A percentile compares a stretch with the other conserved stretches of the same genome.
Conservation (phyloP, 2,888 invertebrate genomes). For the Chelonus formosanus region DNA sequence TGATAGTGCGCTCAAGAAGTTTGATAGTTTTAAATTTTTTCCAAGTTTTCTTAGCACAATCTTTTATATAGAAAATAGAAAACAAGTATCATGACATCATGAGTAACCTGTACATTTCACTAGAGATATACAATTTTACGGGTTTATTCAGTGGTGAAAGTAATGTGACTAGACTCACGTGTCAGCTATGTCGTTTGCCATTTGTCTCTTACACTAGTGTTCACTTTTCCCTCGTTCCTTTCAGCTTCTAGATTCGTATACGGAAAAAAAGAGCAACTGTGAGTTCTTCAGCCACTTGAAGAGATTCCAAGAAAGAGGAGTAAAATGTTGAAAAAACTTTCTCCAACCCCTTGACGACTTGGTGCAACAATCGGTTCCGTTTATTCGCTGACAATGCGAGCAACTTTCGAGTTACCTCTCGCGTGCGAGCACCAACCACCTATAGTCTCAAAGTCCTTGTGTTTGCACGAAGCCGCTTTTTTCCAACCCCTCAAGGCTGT, state of each 20-base stretch:
- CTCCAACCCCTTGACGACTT: slow-evolving; percentile 7
- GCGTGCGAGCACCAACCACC: neutral
- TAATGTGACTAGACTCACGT: slow-evolving; percentile 39
- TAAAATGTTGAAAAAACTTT: slow-evolving; percentile 23
- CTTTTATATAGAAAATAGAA: slow-evolving; percentile 11
- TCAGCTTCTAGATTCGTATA: slow-evolving; percentile 27
- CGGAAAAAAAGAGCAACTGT: neutral
- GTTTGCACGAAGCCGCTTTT: slow-evolving; percentile 51
- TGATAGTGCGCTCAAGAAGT: slow-evolving; percentile 15
- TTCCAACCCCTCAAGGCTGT: slow-evolving; percentile 41
- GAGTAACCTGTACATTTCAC: slow-evolving; percentile 15
- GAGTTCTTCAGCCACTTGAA: slow-evolving; percentile 7
- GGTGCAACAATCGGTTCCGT: slow-evolving; percentile 57
- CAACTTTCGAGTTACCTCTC: slow-evolving; percentile 52
- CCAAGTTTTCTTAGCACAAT: slow-evolving; percentile 17
- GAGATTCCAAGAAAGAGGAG: slow-evolving; percentile 10
- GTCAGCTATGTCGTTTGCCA: slow-evolving; percentile 40
- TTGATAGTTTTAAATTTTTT: slow-evolving; percentile 22
- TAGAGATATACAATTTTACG: slow-evolving; percentile 19
- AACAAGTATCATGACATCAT: slow-evolving; percentile 15
- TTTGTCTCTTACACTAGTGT: slow-evolving; percentile 32
- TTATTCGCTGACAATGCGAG: slow-evolving; percentile 58
- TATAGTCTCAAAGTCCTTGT: slow-evolving; percentile 40
- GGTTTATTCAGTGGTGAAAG: slow-evolving; percentile 15
- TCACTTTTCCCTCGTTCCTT: slow-evolving; percentile 15